phyloP scores from a whole-genome alignment of 2,797 vertebrate genomes.

The Neoniphon sammara region DNA sequence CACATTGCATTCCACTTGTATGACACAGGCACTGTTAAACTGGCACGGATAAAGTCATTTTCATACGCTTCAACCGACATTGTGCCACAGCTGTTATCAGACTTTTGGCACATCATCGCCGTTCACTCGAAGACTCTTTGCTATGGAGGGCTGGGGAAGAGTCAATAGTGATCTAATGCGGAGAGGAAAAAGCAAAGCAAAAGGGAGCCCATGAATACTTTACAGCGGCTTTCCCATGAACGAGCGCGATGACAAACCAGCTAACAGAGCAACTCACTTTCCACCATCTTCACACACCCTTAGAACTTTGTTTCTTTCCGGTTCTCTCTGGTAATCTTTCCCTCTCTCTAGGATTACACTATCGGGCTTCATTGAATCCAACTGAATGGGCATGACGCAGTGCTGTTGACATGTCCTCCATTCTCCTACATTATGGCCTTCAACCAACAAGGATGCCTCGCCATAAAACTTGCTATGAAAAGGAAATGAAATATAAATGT shows the following conservation, averaged over 20 bases:
- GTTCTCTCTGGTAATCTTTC: constrained; percentile 30
- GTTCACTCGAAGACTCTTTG: constrained; percentile 1
- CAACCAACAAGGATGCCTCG: too few species aligned
- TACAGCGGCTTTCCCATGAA: constrained; percentile 23
- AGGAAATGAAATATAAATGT: too few species aligned
- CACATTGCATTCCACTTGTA: constrained; percentile 15
- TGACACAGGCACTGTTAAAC: constrained; percentile 20
- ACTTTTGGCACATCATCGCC: constrained; percentile 16
- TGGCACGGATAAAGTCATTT: neutral
- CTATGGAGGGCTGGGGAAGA: neutral
- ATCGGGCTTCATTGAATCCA: neutral
- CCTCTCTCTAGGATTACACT: constrained; percentile 13
- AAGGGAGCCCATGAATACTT: constrained; percentile 48
- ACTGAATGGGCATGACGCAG: constrained; percentile 8
- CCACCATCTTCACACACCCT: neutral
- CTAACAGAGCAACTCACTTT: constrained; percentile 31
- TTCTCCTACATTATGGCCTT: neutral
- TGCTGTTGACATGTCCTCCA: neutral
- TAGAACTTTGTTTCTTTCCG: constrained; percentile 4
- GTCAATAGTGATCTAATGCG: constrained; percentile 47
- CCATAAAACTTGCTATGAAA: too few species aligned
- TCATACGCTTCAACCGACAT: constrained; percentile 11
- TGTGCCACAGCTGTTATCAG: constrained; percentile 30
- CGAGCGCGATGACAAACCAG: constrained; percentile 50
- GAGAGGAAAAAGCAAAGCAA: constrained; percentile 37